phyloP scores from a whole-genome alignment of 64 coral and sea anemone genomes.

The Pocillopora damicornis region DNA sequence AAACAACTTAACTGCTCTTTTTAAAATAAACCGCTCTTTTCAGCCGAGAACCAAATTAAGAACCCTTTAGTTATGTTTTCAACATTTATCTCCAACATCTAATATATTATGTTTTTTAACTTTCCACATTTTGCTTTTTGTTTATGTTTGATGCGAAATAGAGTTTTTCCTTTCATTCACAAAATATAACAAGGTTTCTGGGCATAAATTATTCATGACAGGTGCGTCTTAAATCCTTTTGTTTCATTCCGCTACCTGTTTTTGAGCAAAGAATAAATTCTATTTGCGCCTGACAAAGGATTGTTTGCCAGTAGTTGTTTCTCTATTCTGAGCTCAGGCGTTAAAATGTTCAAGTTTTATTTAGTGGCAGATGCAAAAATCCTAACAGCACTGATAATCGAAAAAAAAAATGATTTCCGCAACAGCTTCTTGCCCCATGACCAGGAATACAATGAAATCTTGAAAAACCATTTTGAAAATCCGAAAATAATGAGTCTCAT shows the following conservation, averaged over 20 bases:
- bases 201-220: slow-evolving; percentile 36
- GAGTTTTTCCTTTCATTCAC: background rate
- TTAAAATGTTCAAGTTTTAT: background rate
- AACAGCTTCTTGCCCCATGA: no score
- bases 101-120: background rate
- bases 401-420: no score
- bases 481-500: no score
- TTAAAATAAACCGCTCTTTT: background rate
- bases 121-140: background rate
- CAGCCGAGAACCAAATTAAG: background rate
- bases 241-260: background rate
- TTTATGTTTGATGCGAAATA: slow-evolving; percentile 7
- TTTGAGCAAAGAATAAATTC: slow-evolving; percentile 11
- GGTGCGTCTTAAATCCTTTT: slow-evolving; percentile 12
- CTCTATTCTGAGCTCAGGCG: background rate
- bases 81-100: background rate
- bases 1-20: background rate
- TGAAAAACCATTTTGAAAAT: no score
- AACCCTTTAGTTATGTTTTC: background rate
- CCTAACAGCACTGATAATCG: no score
- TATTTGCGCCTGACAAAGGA: slow-evolving; percentile 6
- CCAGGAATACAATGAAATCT: no score
- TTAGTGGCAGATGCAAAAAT: background rate
- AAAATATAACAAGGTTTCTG: slow-evolving; percentile 20
- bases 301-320: background rate